Evolutionary conservation across 2,113 vertebrate species (phyloP), one percentile per base, ranked within the genome.

Genomic region (Melanostigma gelatinosum): DNA sequence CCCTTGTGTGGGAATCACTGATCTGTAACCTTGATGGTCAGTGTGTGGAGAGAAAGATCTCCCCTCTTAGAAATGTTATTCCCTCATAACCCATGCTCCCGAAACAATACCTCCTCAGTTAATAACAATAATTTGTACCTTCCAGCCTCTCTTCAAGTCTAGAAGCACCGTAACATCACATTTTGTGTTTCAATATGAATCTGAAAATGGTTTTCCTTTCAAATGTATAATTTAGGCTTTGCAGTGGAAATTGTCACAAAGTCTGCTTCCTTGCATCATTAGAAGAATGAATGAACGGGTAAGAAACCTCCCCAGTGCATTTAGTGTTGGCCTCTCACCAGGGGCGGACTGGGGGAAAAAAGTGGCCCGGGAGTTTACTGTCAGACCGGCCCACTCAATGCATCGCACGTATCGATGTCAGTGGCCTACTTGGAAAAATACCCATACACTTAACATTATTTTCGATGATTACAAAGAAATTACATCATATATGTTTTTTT

Each of bases 271-370:
- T 78, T 91, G 87, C 83, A 84, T 92, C 85, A 89, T 88, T 84
- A 82, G 46, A 79, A 78, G 75, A 48, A 79, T 84, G 77, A 85
- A 84, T 84, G 83, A 87, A 29, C 79, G 63, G 75, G 77, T 87
- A 76, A 85, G 58, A 85, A 72, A 85, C 57, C 72, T 78, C 79
- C n/a, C 71, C 58, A 75, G 70, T 86, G 77, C 92, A 93, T 92
- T 94, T 92, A 90, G 52, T 40, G 32, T 64, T 83, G 78, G 78
- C 88, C 77, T 77, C 86, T 85, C 81, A 86, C 90, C n/a, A n/a
- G n/a, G n/a, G n/a, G n/a, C n/a, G n/a, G n/a, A n/a, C n/a, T n/a
- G n/a, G n/a, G n/a, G n/a, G n/a, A n/a, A n/a, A n/a, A n/a, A n/a
- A n/a, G n/a, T n/a, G n/a, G n/a, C n/a, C n/a, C n/a, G n/a, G n/a